A percentile compares a stretch with the other conserved stretches of the same genome.
Conservation (phyloP, 2,113 vertebrate species). For the Pyxicephalus adspersus region DNA sequence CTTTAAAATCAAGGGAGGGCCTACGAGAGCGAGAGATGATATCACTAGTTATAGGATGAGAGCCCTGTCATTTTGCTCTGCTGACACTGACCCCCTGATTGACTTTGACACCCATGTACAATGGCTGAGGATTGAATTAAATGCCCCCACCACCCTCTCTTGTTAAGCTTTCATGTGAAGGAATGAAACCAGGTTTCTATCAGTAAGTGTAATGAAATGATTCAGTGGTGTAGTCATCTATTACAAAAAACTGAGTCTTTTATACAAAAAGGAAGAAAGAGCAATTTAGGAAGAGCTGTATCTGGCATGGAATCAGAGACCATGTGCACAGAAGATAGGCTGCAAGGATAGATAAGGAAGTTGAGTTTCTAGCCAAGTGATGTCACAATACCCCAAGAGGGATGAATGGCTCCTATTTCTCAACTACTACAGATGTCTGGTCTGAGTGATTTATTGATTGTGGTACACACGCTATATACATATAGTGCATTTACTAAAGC, state of each 20-base stretch:
- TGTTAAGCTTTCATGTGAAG: constrained; percentile 21
- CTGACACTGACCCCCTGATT: constrained; percentile 22
- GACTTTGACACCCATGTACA: constrained; percentile 34
- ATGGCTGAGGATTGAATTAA: constrained; percentile 14
- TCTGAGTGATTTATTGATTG: neutral
- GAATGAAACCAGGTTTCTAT: constrained; percentile 16
- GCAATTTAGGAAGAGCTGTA: neutral
- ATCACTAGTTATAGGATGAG: neutral
- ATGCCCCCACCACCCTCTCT: neutral
- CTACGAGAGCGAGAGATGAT: neutral
- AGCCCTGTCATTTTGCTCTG: constrained; percentile 4
- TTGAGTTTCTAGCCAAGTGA: constrained; percentile 6
- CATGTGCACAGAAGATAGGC: constrained; percentile 32
- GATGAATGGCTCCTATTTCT: constrained; percentile 11
- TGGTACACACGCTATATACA: no score
- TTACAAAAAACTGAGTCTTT: neutral
- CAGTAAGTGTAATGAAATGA: neutral
- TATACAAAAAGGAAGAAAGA: neutral
- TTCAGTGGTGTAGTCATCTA: no score
- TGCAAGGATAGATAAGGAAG: constrained; percentile 46
- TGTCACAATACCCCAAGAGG: constrained; percentile 6
- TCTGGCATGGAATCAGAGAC: neutral
- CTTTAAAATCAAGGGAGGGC: neutral
- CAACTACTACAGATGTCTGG: neutral
- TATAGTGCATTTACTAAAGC: no score